Conservation (phyloP, 2,113 vertebrate species). For the Amblyopsis rosae region DNA sequence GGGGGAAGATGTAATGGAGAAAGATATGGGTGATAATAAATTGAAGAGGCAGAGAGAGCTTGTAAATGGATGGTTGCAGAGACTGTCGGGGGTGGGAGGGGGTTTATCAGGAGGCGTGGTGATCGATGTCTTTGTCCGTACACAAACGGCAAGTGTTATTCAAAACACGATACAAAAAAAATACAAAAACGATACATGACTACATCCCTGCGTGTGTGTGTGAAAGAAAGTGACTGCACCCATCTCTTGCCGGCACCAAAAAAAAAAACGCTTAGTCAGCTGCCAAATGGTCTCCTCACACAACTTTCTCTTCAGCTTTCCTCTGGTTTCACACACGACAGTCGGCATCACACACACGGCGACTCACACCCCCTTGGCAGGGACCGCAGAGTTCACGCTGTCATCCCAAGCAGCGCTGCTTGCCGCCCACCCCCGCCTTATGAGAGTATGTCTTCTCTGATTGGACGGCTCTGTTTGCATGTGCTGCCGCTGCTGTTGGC, state of each 20-base stretch:
- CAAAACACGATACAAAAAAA: no score
- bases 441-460: conserved; percentile 19
- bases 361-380: conserved; percentile 41
- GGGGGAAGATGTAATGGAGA: conserved; percentile 17
- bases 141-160: no score
- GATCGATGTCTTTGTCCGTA: no score
- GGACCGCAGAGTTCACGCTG: conserved; percentile 23
- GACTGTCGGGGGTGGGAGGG: neutral
- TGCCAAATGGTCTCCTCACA: conserved; percentile 51
- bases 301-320: conserved; percentile 15
- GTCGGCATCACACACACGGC: conserved; percentile 35
- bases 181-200: conserved; percentile 15
- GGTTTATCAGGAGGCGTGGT: no score
- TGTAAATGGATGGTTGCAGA: conserved; percentile 31
- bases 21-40: conserved; percentile 13
- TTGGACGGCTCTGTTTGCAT: conserved; percentile 22
- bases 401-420: conserved; percentile 34
- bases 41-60: conserved; percentile 28
- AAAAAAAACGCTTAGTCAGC: conserved; percentile 67
- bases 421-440: conserved; percentile 21
- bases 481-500: conserved; percentile 8
- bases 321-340: conserved; percentile 24
- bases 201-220: conserved; percentile 43
- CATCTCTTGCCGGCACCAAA: conserved; percentile 46
- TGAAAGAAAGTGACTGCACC: conserved; percentile 34